Percentiles rank a stretch among this genome's conserved stretches.
phyloP scores from a whole-genome alignment of 2,797 vertebrate genomes.

The Paedocypris micromegethes region DNA sequence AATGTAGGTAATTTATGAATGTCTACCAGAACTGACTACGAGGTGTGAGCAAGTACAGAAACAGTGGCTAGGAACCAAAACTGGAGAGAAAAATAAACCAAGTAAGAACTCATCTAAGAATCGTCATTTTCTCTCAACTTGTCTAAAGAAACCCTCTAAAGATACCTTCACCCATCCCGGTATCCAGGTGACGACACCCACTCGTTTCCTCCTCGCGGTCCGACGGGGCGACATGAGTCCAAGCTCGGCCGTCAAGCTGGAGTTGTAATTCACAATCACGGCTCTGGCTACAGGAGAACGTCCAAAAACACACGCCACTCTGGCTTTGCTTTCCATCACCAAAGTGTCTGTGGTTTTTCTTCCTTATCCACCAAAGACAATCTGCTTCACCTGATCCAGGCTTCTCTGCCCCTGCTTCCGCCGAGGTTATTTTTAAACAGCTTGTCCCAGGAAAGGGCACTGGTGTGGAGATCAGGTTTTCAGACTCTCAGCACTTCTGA shows the following conservation, averaged over 20 bases:
- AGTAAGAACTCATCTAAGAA: no score
- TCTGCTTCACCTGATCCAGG: slow-evolving; percentile 30
- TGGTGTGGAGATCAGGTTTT: slow-evolving; percentile 63
- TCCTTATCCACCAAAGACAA: slow-evolving; percentile 4
- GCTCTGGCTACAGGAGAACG: neutral
- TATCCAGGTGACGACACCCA: slow-evolving; percentile 55
- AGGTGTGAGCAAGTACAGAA: no score
- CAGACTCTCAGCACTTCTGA: slow-evolving; percentile 64
- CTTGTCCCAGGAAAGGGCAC: slow-evolving; percentile 53
- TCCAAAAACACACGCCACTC: slow-evolving; percentile 1
- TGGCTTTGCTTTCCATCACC: slow-evolving; percentile 19
- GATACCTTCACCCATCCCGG: slow-evolving; percentile 57
- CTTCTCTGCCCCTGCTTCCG: slow-evolving; percentile 40
- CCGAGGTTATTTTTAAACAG: slow-evolving; percentile 63
- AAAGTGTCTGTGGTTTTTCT: slow-evolving; percentile 18
- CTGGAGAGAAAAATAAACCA: no score
- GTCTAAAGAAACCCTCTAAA: no score
- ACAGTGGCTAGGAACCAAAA: no score
- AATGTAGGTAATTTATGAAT: no score
- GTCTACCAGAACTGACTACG: no score
- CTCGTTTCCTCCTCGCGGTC: slow-evolving; percentile 49
- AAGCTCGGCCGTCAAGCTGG: slow-evolving; percentile 48
- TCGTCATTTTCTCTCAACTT: no score
- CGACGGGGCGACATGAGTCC: slow-evolving; percentile 55
- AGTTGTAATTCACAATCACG: slow-evolving; percentile 7